A percentile compares a stretch with the other conserved stretches of the same genome.
Evolutionary conservation across 1,140 invertebrate genomes (phyloP).

Genomic region (Drosophila simulans): DNA sequence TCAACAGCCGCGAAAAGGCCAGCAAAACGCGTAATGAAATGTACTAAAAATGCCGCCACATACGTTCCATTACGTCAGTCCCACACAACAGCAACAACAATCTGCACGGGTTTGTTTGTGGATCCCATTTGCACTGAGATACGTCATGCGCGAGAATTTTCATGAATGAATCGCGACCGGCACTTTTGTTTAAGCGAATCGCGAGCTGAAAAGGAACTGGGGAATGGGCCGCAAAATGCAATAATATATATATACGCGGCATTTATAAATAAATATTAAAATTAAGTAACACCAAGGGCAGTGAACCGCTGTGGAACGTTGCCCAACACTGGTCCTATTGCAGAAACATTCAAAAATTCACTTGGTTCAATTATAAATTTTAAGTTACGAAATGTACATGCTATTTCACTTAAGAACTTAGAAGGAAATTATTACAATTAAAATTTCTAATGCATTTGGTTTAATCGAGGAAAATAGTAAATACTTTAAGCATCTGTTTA

Average conservation of each 20-base stretch:
- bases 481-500: no score
- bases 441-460: no score
- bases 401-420: no score
- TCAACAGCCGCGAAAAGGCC: slow-evolving; percentile 36
- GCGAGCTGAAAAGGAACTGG: slow-evolving; percentile 14
- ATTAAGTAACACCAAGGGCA: background rate
- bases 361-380: background rate
- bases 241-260: slow-evolving; percentile 7
- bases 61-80: slow-evolving; percentile 49
- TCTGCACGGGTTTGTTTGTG: slow-evolving; percentile 64
- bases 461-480: no score
- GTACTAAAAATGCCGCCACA: slow-evolving; percentile 57
- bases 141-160: slow-evolving; percentile 42
- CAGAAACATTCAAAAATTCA: slow-evolving; percentile 1
- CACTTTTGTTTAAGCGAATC: slow-evolving; percentile 37
- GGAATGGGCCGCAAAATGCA: slow-evolving; percentile 4
- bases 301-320: background rate
- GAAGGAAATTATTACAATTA: no score
- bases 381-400: background rate
- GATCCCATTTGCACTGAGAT: slow-evolving; percentile 46
- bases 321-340: slow-evolving; percentile 20
- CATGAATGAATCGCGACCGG: slow-evolving; percentile 66
- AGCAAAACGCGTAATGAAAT: slow-evolving; percentile 25
- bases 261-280: slow-evolving; percentile 11
- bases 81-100: slow-evolving; percentile 43